Evolutionary conservation across 2,113 vertebrate genomes (phyloP).

Genomic region (Proteles cristata): DNA sequence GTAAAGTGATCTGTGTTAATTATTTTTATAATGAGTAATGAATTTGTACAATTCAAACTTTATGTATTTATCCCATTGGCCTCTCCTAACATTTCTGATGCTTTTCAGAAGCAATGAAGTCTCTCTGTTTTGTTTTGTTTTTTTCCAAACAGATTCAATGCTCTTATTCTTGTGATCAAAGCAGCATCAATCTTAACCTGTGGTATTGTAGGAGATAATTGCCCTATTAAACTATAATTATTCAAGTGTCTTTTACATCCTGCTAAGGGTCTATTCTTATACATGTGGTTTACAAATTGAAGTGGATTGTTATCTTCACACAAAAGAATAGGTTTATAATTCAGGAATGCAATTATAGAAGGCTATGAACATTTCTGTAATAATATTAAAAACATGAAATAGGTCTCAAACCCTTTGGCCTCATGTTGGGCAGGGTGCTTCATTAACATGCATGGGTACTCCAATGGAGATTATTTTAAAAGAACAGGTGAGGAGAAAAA

Average conservation of each 20-base stretch:
- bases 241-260: background rate
- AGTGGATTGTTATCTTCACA: conserved; percentile 28
- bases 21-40: background rate
- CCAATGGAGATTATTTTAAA: conserved; percentile 10
- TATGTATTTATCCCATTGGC: background rate
- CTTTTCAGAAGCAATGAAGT: background rate
- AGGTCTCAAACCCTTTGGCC: background rate
- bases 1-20: conserved; percentile 23
- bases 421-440: background rate
- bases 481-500: conserved; percentile 1
- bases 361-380: background rate
- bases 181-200: background rate
- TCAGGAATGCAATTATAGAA: conserved; percentile 9
- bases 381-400: conserved; percentile 48
- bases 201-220: conserved; percentile 26
- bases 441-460: background rate
- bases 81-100: background rate
- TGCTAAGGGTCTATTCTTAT: conserved; percentile 12
- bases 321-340: conserved; percentile 25
- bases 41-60: conserved; percentile 16
- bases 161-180: conserved; percentile 34
- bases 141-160: background rate
- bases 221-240: conserved; percentile 50
- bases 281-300: conserved; percentile 24
- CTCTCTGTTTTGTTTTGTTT: background rate